A percentile compares a stretch with the other conserved stretches of the same genome.
Conservation (phyloP, 2,888 invertebrate species). For the Drosophila melanocephala region DNA sequence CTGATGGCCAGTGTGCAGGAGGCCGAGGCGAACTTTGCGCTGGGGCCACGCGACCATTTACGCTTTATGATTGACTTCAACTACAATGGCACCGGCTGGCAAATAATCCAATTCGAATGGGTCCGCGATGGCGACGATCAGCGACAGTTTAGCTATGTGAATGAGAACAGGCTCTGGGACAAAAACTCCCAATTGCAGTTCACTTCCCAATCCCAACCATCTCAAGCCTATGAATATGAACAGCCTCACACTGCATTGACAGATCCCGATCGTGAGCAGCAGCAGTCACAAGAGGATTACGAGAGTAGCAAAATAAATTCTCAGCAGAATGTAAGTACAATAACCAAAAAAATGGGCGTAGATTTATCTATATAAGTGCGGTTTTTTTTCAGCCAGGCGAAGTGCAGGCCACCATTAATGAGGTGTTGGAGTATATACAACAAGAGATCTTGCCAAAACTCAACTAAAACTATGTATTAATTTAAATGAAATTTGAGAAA, state of each 20-base stretch:
- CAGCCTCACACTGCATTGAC: constrained; percentile 18
- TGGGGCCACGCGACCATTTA: constrained; percentile 78
- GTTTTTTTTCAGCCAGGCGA: constrained; percentile 58
- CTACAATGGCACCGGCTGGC: constrained; percentile 82
- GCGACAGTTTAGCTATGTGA: constrained; percentile 84
- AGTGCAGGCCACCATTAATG: constrained; percentile 69
- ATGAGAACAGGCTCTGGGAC: constrained; percentile 86
- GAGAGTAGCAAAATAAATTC: constrained; percentile 14
- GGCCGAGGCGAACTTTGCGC: constrained; percentile 41
- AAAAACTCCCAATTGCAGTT: neutral
- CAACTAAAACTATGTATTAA: constrained; percentile 21
- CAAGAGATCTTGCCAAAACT: constrained; percentile 71
- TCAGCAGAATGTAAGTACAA: constrained; percentile 54
- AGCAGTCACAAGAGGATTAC: neutral
- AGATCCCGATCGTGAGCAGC: constrained; percentile 8
- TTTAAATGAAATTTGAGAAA: neutral
- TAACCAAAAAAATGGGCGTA: neutral
- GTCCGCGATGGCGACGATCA: constrained; percentile 77
- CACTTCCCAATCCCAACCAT: neutral
- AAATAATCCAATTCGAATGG: constrained; percentile 83
- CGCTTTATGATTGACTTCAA: constrained; percentile 83
- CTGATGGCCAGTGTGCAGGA: constrained; percentile 54
- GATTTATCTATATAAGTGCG: neutral
- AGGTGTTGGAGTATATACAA: constrained; percentile 79
- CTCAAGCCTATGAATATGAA: constrained; percentile 40